Base-by-base conservation (phyloP, 2,797 vertebrate genomes). In the Catharus ustulatus region DNA sequence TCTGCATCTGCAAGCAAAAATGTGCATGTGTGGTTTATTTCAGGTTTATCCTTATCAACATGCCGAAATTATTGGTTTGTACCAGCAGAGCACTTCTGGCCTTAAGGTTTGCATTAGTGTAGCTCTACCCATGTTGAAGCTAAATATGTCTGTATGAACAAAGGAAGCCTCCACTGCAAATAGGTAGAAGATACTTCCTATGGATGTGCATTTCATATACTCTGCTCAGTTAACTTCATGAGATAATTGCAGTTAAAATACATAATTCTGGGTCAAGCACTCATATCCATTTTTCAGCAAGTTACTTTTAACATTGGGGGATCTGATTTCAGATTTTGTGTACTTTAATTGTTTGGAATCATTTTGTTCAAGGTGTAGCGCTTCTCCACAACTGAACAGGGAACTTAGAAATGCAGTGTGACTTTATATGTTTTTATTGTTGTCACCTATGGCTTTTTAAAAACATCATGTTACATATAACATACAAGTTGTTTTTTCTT, bases 401-500 rank as follows among this genome's bases (percentile, higher is more conserved):
- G 29, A 92, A 51, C 21, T 34, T 64, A 36, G 2, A 42, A 73
- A 9, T 42, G 24, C 36, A 38, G 9, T 59, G 81, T 79, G n/a
- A 55, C 12, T 81, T 68, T 15, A 34, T 34, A 36, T 69, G 24
- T n/a, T 84, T 30, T 72, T 81, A 22, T 16, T 84, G 42, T 89
- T 87, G 46, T 38, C 8, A 29, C 12, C 8, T 59, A 32, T 15
- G 34, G 29, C n/a, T 58, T 79, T 64, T 51, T 48, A 26, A 62
- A 84, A 92, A 30, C 43, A 54, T 19, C 17, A 16, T n/a, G 21
- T 38, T 51, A 15, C 0, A 0, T 63, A 59, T 73, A 84, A 51
- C 17, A n/a, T 7, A 10, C 1, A 5, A 2, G 2, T 5, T 5
- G 2, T 38, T 14, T 27, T 63, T 23, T 8, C 1, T 6, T 34